Base-by-base conservation (phyloP, 1,140 invertebrate genomes). In the Drosophila guanche region DNA sequence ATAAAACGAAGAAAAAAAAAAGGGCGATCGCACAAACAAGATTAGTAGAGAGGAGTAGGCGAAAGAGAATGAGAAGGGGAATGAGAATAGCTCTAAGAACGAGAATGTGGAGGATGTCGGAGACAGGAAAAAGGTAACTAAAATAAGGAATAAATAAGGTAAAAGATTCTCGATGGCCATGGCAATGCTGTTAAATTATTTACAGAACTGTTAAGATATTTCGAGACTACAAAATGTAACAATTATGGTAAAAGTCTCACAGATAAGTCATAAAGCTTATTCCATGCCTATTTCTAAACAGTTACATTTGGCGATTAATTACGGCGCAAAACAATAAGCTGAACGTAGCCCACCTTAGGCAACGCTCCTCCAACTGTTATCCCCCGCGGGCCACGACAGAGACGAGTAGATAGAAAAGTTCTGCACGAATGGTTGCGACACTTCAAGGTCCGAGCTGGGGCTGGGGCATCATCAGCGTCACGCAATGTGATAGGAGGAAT, bases 21-120 rank as follows among this genome's bases (percentile, higher is more conserved):
- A 88, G 81, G 81, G 73, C 81, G 83, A 85, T 85, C 65, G 61
- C 81, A 78, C 81, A 86, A 86, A 83, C 83, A 86, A 86, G 81
- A 86, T 86, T 83, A 88, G 58, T 48, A 47, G 57, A 51, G 61
- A 51, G 61, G 66, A 61, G 37, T 72, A 56, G 52, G 58, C 51
- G 20, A 14, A 41, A 51, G 29, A 16, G 27, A 14, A 25, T 20
- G 45, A 37, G 7, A 63, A 62, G 40, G 45, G 20, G 22, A 42
- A 61, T 58, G 40, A 48, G 54, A 53, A 70, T 20, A 20, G 16
- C 16, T 1, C 50, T 42, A 47, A 16, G 55, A 67, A 45, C 45
- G 40, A 40, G 55, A 37, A 37, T 12, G 10, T 12, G 48, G 50
- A 68, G 42, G 65, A 69, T 48, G 43, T 68, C 25, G 52, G 43